Base-by-base conservation (phyloP, 2,888 invertebrate genomes). In the Pseudanteris insignis region DNA sequence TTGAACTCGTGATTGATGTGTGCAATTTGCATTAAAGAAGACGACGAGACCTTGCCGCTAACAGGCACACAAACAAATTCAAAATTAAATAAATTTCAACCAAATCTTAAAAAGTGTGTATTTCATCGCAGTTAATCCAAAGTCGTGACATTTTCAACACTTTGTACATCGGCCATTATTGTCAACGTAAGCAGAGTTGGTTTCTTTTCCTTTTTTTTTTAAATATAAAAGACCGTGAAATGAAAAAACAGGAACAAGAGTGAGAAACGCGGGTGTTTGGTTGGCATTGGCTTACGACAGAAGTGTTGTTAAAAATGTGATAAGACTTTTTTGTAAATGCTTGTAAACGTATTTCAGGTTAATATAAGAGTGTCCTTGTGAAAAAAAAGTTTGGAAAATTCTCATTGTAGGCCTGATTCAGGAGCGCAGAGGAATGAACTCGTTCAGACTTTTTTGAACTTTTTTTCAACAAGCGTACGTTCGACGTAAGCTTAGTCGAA, bases 271-370 rank as follows among this genome's bases (percentile, higher is more conserved):
- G n/a, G n/a, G n/a, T n/a, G n/a, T n/a, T n/a, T n/a, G n/a, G n/a
- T n/a, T n/a, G n/a, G 47, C 43, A 48, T 46, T 55, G 70, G 75
- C 72, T 76, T 74, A 70, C 70, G 70, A 73, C 72, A 65, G 71
- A 65, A 65, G 63, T 70, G 71, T 67, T 72, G 72, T 75, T 75
- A 72, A 72, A 67, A 75, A 77, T 80, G 79, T 79, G 79, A 80
- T 80, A 79, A 78, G 79, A 78, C 72, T 75, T 76, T 18, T 75
- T 79, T 80, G 79, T 79, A 79, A 79, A 78, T 79, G 79, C 79
- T 79, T 79, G 76, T 74, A 73, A 73, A 75, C 75, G 74, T 75
- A 72, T 73, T 70, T 67, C 37, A 67, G 66, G 67, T 72, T 74
- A 64, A 18, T 18, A 18, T 18, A 74, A 70, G 69, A 25, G 18